Evolutionary conservation across 2,888 invertebrate genomes (phyloP), one percentile per base, ranked within the genome.

Genomic region (Melikaiella ostensackeni): DNA sequence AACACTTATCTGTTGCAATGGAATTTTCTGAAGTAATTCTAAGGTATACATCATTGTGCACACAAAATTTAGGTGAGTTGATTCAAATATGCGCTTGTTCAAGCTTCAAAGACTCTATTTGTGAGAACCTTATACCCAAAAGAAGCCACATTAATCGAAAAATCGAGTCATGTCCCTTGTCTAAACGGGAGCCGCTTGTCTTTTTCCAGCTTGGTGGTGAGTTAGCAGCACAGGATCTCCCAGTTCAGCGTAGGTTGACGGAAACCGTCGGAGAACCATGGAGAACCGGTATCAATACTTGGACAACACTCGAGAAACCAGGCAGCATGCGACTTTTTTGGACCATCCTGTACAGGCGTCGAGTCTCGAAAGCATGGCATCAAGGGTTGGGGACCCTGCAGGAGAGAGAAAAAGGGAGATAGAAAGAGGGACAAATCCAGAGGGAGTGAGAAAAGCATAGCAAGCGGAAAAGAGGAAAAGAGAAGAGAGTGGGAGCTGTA

Each of bases 401-500:
- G 21, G 9, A 59, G 59, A 27, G 59, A 59, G 27, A 59, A 59
- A 24, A 27, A 59, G 59, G 24, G 6, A 59, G 27, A 59, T 5
- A 27, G 21, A 59, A 59, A 59, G 16, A 27, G 27, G 16, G 27
- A 59, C 16, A 59, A 21, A 59, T 59, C 24, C 5, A 59, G 59
- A 59, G 59, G 24, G 16, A 59, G 59, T 59, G 59, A 59, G 59
- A 59, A 13, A 21, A 55, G 55, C 55, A 21, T n/a, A 9, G n/a
- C 9, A 80, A 80, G 62, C 75, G 76, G 79, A 79, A 80, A 55
- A 74, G 59, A 75, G 55, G 55, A 11, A 55, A 27, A 27, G 59
- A 59, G 59, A 59, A 27, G 16, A 59, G 24, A 59, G 6, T 13
- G 24, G 59, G 74, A 79, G 80, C 79, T 80, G 80, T 77, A 82